Percentiles rank a stretch among this genome's conserved stretches.
phyloP scores from a whole-genome alignment of 2,888 invertebrate species.

The Epinotia brunnichana region DNA sequence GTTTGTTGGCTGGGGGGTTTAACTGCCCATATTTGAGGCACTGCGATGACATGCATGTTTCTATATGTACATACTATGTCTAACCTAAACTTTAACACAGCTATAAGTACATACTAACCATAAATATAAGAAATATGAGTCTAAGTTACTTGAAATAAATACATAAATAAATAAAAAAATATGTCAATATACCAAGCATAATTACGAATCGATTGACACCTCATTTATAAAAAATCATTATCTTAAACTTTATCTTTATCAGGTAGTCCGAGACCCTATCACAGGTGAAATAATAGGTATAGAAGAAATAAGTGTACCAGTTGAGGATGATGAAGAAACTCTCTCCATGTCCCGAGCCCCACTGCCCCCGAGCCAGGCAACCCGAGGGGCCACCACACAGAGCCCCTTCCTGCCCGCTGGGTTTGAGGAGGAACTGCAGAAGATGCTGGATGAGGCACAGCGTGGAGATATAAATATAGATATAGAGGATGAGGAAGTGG shows the following conservation, averaged over 20 bases:
- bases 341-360: constrained; percentile 91
- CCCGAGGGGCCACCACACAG: constrained; percentile 90
- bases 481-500: constrained; percentile 69
- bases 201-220: too few relatives aligned
- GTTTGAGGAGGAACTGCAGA: constrained; percentile 84
- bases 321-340: constrained; percentile 74
- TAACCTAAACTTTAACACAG: too few relatives aligned
- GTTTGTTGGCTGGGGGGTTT: too few relatives aligned
- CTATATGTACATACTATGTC: too few relatives aligned
- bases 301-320: constrained; percentile 80
- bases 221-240: too few relatives aligned
- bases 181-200: too few relatives aligned
- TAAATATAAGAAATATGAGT: too few relatives aligned
- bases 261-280: constrained; percentile 88
- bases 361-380: constrained; percentile 86
- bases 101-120: too few relatives aligned
- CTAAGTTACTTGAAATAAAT: too few relatives aligned
- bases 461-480: constrained; percentile 72
- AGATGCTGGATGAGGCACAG: constrained; percentile 68
- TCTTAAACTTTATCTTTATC: constrained; percentile 44
- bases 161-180: too few relatives aligned
- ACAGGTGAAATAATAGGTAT: constrained; percentile 89
- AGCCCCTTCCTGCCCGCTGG: constrained; percentile 95
- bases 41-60: too few relatives aligned
- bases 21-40: too few relatives aligned